Base-by-base conservation (phyloP, 2,113 vertebrate genomes). In the Ictalurus punctatus region DNA sequence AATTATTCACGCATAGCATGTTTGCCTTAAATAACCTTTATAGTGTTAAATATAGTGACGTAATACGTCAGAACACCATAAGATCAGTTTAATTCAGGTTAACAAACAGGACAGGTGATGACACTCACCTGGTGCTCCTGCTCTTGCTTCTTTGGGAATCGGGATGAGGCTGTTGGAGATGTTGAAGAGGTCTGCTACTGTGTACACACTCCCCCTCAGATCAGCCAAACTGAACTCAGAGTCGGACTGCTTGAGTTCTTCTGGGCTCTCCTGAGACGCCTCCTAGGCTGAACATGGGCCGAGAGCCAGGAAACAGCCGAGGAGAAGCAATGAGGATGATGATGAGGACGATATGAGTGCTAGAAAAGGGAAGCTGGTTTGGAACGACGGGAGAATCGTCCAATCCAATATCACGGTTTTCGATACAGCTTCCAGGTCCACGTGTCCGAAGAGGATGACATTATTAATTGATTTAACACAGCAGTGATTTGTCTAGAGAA, bases 181-280 rank as follows among this genome's bases (percentile, higher is more conserved):
- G 48, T 59, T 63, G 73, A 16, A 8, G 80, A 59, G 56, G 73
- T 86, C 14, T 80, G 34, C 76, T 86, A 58, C 74, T 71, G 88
- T 91, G 44, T 56, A 88, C 78, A 85, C 79, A 76, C 54, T 71
- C 82, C 79, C 84, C 63, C 40, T 85, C 44, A 48, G 44, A 85
- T 30, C 63, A 86, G 65, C 83, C 34, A n/a, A 21, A 69, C 80
- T 90, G 34, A 19, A 61, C 86, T 90, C 76, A 21, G 37, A 86
- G 65, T 86, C 56, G 34, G 6, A 85, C 56, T 48, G 81, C 54
- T 40, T 65, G 74, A 86, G 83, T 90, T 88, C 87, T 87, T 89
- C 61, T 34, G 84, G 73, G 80, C 67, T 78, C 79, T 30, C n/a
- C 52, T 85, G 34, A 91, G 87, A 88, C 80, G 81, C 79, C 91